A percentile compares a stretch with the other conserved stretches of the same genome.
phyloP scores from a whole-genome alignment of 2,797 vertebrate species.

The Chelmon rostratus region DNA sequence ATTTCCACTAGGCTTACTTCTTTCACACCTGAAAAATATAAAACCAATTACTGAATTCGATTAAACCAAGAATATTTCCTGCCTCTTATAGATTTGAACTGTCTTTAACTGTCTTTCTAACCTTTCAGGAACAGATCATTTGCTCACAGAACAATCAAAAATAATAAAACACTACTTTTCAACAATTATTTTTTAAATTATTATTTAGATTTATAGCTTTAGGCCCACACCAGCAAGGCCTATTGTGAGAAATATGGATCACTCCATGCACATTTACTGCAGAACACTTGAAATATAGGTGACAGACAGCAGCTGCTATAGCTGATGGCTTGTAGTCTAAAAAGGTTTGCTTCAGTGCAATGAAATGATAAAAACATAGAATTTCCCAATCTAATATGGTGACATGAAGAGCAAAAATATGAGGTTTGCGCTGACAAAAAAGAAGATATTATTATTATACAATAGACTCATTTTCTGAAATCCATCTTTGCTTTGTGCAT shows the following conservation, averaged over 20 bases:
- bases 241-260: neutral
- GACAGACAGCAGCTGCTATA: neutral
- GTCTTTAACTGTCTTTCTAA: neutral
- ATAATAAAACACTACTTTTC: neutral
- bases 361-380: no score
- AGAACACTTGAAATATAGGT: neutral
- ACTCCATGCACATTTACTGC: neutral
- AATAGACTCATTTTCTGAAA: neutral
- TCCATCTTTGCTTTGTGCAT: no score
- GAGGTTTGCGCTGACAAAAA: neutral
- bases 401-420: neutral
- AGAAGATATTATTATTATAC: neutral
- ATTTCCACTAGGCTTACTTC: neutral
- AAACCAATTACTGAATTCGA: neutral
- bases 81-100: neutral
- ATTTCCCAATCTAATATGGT: neutral
- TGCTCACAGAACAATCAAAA: neutral
- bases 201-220: neutral
- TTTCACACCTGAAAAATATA: neutral
- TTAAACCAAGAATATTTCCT: neutral
- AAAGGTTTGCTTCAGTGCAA: neutral
- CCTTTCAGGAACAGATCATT: neutral
- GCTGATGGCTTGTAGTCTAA: no score
- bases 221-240: neutral
- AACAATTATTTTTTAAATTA: no score